Evolutionary conservation across 2,888 invertebrate species (phyloP), one percentile per base, ranked within the genome.

Genomic region (Microctonus hyperodae): DNA sequence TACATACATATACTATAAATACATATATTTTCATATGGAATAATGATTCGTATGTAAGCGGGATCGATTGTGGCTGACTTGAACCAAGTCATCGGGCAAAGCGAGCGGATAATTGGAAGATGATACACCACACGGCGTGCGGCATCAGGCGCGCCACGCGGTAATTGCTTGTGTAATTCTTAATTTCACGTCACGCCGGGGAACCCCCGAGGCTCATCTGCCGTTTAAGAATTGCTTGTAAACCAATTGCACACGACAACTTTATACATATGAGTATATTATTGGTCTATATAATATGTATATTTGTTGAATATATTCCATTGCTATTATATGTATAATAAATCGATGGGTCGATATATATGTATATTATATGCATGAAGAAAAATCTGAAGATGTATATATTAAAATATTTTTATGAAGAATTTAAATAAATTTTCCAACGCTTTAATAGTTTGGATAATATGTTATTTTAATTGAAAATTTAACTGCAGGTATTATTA

Each of bases 151-250:
- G 77, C 76, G 74, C 77, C 68, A 73, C 69, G 69, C 72, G 76
- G 78, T 81, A 81, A 81, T 81, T 80, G 80, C 80, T 78, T 76
- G 80, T 79, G 80, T 81, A 80, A 80, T 81, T 81, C 79, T 80
- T 81, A 81, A 81, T 81, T 81, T 80, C 78, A 81, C 78, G 80
- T 81, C 78, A 79, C 79, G 78, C 78, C 76, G 78, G 75, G 67
- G 75, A 79, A 79, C 77, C 76, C 76, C 70, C 69, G 64, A 63
- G 72, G 73, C 73, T 48, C 64, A 69, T 69, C 65, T 57, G 63
- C 60, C 67, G 68, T 65, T 68, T 33, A 37, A 61, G 53, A 64
- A 51, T 16, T 44, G 44, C 44, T 44, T 44, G 44, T 60, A 66
- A 59, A 65, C 53, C 59, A 56, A 61, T 35, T 62, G 64, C 55